Evolutionary conservation across 2,888 invertebrate species (phyloP).

Genomic region (Ichneumoninae sp.): DNA sequence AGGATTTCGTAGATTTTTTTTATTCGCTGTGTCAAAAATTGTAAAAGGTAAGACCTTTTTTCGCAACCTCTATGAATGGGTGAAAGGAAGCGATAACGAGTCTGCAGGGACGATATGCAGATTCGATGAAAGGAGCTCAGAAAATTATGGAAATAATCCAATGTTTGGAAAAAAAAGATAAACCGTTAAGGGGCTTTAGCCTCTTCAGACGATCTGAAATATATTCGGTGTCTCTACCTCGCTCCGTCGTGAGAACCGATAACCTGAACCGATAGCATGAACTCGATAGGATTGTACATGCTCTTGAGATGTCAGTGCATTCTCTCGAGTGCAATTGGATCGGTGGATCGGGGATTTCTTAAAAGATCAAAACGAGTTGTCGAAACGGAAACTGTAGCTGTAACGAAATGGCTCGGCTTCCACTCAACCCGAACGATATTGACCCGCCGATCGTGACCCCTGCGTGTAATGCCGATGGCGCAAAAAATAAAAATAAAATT

Average conservation of each 20-base stretch:
- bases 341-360: not conserved
- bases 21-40: no score
- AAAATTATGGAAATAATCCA: not conserved
- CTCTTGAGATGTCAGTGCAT: not conserved
- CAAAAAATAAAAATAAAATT: not conserved
- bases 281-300: no score
- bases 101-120: not conserved
- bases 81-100: no score
- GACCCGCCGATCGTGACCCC: slow-evolving; percentile 16
- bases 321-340: not conserved
- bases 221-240: no score
- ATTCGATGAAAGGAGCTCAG: not conserved
- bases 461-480: not conserved
- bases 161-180: not conserved
- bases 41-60: no score
- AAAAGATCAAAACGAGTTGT: not conserved
- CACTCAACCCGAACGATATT: slow-evolving; percentile 12
- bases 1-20: no score
- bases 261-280: no score
- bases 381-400: not conserved
- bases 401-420: slow-evolving; percentile 16
- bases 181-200: not conserved
- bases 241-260: no score
- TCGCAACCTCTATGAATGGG: no score
- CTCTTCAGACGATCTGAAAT: no score